phyloP scores from a whole-genome alignment of 2,888 invertebrate species.

The Cataglyphis livida region DNA sequence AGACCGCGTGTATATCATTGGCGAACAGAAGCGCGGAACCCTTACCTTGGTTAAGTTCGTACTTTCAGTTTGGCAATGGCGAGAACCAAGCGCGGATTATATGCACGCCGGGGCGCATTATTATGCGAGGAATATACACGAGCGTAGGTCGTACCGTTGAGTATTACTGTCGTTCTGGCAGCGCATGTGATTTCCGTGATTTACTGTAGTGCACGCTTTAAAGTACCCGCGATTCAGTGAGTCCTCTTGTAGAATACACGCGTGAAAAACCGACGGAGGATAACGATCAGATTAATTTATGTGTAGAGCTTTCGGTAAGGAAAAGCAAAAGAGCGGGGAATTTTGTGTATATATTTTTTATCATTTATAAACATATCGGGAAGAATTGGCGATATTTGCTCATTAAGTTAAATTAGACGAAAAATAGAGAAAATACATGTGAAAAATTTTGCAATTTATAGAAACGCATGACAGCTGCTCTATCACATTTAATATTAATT shows the following conservation, averaged over 20 bases:
- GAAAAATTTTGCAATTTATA: not conserved
- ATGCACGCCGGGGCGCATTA: constrained; percentile 63
- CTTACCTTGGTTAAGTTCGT: constrained; percentile 34
- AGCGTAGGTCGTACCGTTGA: constrained; percentile 60
- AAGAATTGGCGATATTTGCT: not conserved
- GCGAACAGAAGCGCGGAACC: constrained; percentile 36
- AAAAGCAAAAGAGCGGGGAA: not conserved
- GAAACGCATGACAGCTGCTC: not conserved
- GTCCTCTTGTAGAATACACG: not conserved
- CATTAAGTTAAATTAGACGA: not conserved
- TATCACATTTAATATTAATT: not conserved
- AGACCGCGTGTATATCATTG: constrained; percentile 38
- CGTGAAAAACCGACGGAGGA: constrained; percentile 20
- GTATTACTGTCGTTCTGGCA: constrained; percentile 75
- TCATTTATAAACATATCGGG: not conserved
- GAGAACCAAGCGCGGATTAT: constrained; percentile 70
- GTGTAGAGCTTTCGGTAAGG: not conserved
- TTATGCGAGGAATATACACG: constrained; percentile 62
- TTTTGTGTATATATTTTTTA: not conserved
- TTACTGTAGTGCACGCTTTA: constrained; percentile 64
- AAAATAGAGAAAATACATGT: not conserved
- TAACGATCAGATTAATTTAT: constrained; percentile 22
- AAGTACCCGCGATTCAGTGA: constrained; percentile 38
- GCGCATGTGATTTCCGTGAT: constrained; percentile 70
- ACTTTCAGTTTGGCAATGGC: constrained; percentile 70